Evolutionary conservation across 2,888 invertebrate genomes (phyloP), one percentile per base, ranked within the genome.

Genomic region (Parascotia fuliginaria): DNA sequence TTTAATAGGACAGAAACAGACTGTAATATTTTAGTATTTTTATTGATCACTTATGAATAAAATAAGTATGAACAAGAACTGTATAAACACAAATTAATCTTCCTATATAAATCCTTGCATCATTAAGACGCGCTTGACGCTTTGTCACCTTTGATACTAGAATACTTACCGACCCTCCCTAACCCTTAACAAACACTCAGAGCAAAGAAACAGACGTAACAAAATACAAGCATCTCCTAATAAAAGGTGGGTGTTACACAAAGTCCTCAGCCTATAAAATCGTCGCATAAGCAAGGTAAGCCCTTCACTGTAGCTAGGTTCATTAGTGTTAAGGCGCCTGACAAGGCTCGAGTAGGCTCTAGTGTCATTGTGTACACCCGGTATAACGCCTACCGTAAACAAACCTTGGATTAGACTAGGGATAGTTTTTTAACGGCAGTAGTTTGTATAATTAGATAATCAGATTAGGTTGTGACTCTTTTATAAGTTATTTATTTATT

Each of bases 321-420:
- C 75, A 75, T 73, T 75, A 73, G 76, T 60, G 72, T 47, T 70
- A 70, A 70, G 63, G 58, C 42, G 49, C 47, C 62, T 61, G 67
- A 63, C 53, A 50, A 48, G 58, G 51, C 59, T 70, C 14, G 51
- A 61, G 69, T 24, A 4, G 53, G 41, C 44, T 65, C 57, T 65
- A 58, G 71, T 54, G 65, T 29, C 59, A 52, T 71, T 49, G 51
- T 62, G 52, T 55, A 48, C 15, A 29, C 55, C 9, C 53, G 11
- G 37, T 55, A 42, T 71, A 45, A 55, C 49, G 43, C 16, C 27
- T 13, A 14, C 16, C 14, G 60, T 54, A 63, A 67, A 70, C 67
- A 67, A 55, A 56, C 68, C 45, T 56, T 62, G 43, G 49, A 53
- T 9, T 6, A 24, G 24, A 24, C 7, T 24, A 7, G 5, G 1